phyloP scores from a whole-genome alignment of 2,888 invertebrate genomes.

The Apamea epomidion region DNA sequence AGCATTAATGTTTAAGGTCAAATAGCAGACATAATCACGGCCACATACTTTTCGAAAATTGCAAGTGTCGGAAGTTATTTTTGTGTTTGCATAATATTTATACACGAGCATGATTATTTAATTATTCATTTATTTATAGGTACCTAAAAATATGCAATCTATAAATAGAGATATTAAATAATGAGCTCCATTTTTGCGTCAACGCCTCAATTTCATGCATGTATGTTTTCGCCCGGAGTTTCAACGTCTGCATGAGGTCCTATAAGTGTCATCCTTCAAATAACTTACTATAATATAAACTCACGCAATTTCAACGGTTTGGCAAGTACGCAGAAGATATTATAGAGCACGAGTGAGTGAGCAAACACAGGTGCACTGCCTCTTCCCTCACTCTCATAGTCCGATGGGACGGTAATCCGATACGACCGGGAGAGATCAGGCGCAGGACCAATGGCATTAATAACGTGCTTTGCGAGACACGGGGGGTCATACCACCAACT shows the following conservation, averaged over 20 bases:
- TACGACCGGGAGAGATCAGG: neutral
- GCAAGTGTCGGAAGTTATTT: conserved; percentile 37
- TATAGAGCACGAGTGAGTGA: neutral
- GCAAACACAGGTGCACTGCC: neutral
- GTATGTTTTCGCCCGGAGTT: conserved; percentile 8
- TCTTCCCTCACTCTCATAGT: neutral
- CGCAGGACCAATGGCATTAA: neutral
- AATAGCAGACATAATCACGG: conserved; percentile 9
- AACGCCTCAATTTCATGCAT: neutral
- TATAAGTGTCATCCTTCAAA: conserved; percentile 12
- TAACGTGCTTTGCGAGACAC: neutral
- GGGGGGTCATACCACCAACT: neutral
- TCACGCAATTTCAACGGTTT: neutral
- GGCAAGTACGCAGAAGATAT: neutral
- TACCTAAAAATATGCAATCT: neutral
- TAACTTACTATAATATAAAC: neutral
- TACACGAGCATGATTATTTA: neutral
- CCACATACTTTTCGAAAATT: conserved; percentile 26
- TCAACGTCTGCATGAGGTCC: neutral
- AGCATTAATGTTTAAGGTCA: conserved; percentile 24
- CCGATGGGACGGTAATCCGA: neutral
- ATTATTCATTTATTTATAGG: neutral
- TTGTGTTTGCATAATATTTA: conserved; percentile 14
- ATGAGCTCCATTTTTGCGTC: neutral
- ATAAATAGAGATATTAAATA: neutral